phyloP scores from a whole-genome alignment of 2,888 invertebrate species.

The Catonia carolina region DNA sequence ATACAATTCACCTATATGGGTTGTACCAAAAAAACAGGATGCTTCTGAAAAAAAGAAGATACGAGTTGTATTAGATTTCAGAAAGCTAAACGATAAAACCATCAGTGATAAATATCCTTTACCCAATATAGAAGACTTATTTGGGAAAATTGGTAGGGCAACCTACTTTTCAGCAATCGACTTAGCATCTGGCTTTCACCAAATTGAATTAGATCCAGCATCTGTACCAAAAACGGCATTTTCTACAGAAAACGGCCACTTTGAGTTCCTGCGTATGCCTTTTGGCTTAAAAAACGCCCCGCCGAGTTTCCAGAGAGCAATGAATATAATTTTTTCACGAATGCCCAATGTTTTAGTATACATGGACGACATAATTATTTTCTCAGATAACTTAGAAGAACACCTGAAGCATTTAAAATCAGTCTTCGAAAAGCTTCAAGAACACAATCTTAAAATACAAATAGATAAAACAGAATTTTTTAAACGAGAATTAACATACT shows the following conservation, averaged over 20 bases:
- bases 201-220: conserved; percentile 28
- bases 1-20: no score
- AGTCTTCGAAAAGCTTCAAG: conserved; percentile 4
- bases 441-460: conserved; percentile 12
- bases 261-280: conserved; percentile 19
- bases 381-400: no score
- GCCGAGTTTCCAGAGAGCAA: conserved; percentile 19
- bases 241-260: conserved; percentile 16
- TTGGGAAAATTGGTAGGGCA: conserved; percentile 30
- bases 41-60: conserved; percentile 15
- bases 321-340: conserved; percentile 13
- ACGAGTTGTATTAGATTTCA: conserved; percentile 18
- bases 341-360: conserved; percentile 6
- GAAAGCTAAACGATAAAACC: conserved; percentile 16
- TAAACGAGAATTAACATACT: conserved; percentile 11
- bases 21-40: conserved; percentile 19
- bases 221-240: conserved; percentile 18
- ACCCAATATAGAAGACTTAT: conserved; percentile 25
- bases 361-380: conserved; percentile 17
- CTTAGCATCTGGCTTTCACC: conserved; percentile 33
- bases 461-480: conserved; percentile 10
- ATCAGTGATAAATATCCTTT: conserved; percentile 12
- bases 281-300: conserved; percentile 21
- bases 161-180: conserved; percentile 33
- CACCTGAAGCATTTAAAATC: neutral